Evolutionary conservation across 1,140 invertebrate genomes (phyloP), one percentile per base, ranked within the genome.

Genomic region (Marisa cornuarietis): DNA sequence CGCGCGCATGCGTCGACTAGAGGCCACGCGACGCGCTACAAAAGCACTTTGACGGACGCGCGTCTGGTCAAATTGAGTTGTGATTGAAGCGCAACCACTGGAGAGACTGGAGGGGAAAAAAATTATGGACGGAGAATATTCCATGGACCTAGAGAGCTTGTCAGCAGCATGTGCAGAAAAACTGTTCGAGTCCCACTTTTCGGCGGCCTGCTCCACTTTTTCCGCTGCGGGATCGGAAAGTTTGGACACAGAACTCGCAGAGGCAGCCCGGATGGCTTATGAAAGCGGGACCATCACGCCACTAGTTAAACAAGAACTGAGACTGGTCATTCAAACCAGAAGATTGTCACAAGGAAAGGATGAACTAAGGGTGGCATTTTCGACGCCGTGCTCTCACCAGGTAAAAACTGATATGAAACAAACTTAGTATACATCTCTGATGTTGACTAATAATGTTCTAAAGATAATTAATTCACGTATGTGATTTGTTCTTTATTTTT

Each of bases 301-400:
- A 88, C 93, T 97, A 76, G 97, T 98, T 90, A 98, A 98, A 92
- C 96, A 95, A 90, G 93, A 95, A 94, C 92, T 98, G 86, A 97
- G 97, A 92, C 92, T 96, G 82, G 96, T 95, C 80, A 95, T 98
- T 85, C 95, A 97, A 90, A 95, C 95, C 76, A 96, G 96, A 89
- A 93, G 96, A 83, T 94, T 91, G 72, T 87, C 86, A 13, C 86
- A 88, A 49, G 92, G 92, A 31, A 87, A 90, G 77, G 87, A 86
- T 4, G 86, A 88, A 54, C 82, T 90, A 22, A 84, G 83, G 22
- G 81, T 88, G 52, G 85, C 86, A n/a, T 86, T 83, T 80, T 83
- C 71, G 52, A 24, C 62, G n/a, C 61, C 74, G 83, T 79, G 80
- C 82, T 66, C 51, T 68, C 71, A 26, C 84, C 79, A 61, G 58